Conservation (phyloP, 1,140 invertebrate species). For the Dreissena polymorpha region DNA sequence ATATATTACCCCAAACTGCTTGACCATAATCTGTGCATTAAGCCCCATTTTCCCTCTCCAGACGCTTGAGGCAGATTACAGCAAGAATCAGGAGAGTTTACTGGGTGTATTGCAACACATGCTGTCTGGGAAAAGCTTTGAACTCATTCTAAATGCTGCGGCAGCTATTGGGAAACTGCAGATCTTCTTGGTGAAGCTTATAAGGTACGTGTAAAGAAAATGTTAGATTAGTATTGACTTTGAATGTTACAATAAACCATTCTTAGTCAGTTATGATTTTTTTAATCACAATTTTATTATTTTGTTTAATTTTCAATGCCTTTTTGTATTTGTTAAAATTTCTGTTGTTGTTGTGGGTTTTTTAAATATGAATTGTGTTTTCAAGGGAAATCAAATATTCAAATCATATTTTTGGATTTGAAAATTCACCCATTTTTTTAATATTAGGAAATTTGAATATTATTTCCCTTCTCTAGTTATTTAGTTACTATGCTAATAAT, state of each 20-base stretch:
- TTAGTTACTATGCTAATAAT: conserved; percentile 20
- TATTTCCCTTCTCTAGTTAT: too few species aligned
- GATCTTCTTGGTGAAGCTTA: conserved; percentile 91
- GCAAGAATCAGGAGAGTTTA: conserved; percentile 88
- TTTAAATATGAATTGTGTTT: too few species aligned
- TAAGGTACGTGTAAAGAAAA: conserved; percentile 80
- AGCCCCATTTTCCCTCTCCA: conserved; percentile 38
- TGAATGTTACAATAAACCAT: too few species aligned
- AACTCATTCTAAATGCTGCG: conserved; percentile 93
- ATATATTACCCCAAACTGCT: too few species aligned
- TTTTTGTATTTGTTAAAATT: too few species aligned
- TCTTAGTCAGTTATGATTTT: too few species aligned
- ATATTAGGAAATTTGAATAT: too few species aligned
- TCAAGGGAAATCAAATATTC: conserved; percentile 70
- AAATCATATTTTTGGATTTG: conserved; percentile 68
- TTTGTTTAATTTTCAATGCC: background rate
- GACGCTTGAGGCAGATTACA: conserved; percentile 88
- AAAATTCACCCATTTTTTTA: too few species aligned
- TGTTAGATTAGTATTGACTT: background rate
- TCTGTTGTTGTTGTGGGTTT: too few species aligned
- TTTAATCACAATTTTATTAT: too few species aligned
- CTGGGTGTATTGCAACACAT: conserved; percentile 86
- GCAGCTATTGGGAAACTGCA: conserved; percentile 93
- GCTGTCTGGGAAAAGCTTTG: conserved; percentile 89
- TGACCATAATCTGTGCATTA: too few species aligned